Evolutionary conservation across 1,140 invertebrate species (phyloP).

Genomic region (Thrips palmi): DNA sequence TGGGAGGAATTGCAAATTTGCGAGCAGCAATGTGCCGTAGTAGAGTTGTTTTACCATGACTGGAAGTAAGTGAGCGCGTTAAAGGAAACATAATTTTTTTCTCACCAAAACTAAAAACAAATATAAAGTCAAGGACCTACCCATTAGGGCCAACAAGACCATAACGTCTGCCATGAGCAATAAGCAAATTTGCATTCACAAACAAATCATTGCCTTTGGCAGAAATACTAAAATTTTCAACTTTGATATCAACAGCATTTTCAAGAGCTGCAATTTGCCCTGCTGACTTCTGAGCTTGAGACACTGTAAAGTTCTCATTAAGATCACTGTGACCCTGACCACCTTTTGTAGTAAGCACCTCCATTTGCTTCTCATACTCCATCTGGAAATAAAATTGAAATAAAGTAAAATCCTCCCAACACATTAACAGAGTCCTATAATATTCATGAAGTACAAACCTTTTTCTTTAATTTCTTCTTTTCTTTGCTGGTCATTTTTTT

Average conservation of each 20-base stretch:
- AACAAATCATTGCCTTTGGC: conserved; percentile 96
- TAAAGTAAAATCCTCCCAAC: not conserved
- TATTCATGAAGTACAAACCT: conserved; percentile 19
- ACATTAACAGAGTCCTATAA: not conserved
- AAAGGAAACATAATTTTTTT: conserved; percentile 10
- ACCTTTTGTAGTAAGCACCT: conserved; percentile 70
- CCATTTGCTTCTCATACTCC: conserved; percentile 83
- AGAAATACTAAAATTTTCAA: conserved; percentile 95
- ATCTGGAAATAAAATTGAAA: conserved; percentile 30
- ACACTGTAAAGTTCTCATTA: conserved; percentile 90
- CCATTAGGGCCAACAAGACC: conserved; percentile 98
- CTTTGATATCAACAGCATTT: conserved; percentile 92
- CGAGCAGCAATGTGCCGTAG: conserved; percentile 79
- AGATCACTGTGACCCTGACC: conserved; percentile 73
- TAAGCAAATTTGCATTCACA: conserved; percentile 86
- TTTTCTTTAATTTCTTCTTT: conserved; percentile 83
- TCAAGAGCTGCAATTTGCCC: conserved; percentile 72
- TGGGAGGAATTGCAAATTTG: conserved; percentile 81
- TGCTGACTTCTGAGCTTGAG: conserved; percentile 74
- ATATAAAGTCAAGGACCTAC: conserved; percentile 25
- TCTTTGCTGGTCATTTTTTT: conserved; percentile 86
- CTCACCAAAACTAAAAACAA: conserved; percentile 10
- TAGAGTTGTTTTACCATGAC: conserved; percentile 97
- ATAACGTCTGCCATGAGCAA: conserved; percentile 86
- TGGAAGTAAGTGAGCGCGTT: conserved; percentile 21